Percentiles rank a stretch among this genome's conserved stretches.
phyloP scores from a whole-genome alignment of 2,113 vertebrate species.

The Eupsittula cactorum region DNA sequence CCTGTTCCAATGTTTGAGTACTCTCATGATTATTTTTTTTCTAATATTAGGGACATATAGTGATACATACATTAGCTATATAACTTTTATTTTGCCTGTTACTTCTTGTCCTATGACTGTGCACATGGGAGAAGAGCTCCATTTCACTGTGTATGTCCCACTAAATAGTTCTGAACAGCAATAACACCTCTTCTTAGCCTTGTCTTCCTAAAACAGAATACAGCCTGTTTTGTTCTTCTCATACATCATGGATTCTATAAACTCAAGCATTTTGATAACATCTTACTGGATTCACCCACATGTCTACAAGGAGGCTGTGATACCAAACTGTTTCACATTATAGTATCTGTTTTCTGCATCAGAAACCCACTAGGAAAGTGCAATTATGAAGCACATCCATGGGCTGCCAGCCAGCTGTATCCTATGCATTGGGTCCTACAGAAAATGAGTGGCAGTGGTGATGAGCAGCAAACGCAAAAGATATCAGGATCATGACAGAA shows the following conservation, averaged over 20 bases:
- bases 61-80: not conserved
- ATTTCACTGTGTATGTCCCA: not conserved
- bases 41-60: not conserved
- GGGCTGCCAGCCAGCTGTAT: not conserved
- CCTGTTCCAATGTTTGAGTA: not conserved
- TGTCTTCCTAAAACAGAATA: not conserved
- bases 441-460: not conserved
- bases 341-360: rapidly evolving
- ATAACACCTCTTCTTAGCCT: not conserved
- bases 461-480: not conserved
- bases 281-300: not conserved
- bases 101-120: not conserved
- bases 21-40: rapidly evolving
- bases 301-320: not conserved
- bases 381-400: not conserved
- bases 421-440: not conserved
- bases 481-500: not conserved
- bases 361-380: not conserved
- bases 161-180: not conserved
- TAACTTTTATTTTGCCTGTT: not conserved
- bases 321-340: not conserved
- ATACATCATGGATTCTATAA: not conserved
- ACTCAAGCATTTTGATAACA: not conserved
- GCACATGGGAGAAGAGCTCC: not conserved
- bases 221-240: not conserved